Percentiles rank a stretch among this genome's conserved stretches.
phyloP scores from a whole-genome alignment of 2,888 invertebrate species.

The Acrobasis repandana region DNA sequence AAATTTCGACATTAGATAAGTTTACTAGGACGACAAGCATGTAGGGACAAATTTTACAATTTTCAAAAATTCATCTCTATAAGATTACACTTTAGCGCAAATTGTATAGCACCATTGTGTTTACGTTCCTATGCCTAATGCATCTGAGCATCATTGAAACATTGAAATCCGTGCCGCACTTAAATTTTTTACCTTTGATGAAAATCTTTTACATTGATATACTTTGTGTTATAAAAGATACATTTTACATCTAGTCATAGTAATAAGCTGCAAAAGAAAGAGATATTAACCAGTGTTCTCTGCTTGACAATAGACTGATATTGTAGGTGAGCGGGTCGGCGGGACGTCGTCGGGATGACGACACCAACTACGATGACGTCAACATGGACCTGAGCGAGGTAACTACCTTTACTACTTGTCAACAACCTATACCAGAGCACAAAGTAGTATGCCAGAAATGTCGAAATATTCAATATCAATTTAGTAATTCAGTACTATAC shows the following conservation, averaged over 20 bases:
- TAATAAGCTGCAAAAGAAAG: constrained; percentile 39
- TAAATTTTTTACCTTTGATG: too few species aligned
- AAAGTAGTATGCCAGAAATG: constrained; percentile 19
- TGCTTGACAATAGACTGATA: constrained; percentile 84
- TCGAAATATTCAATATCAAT: not conserved
- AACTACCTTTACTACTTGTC: constrained; percentile 47
- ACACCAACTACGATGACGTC: constrained; percentile 89
- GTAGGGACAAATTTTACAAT: too few species aligned
- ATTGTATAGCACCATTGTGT: too few species aligned
- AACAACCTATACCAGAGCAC: constrained; percentile 15
- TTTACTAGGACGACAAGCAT: too few species aligned
- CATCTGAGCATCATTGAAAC: too few species aligned
- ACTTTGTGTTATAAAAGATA: too few species aligned
- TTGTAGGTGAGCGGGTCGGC: constrained; percentile 70
- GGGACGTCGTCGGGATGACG: constrained; percentile 74
- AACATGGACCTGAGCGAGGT: constrained; percentile 92
- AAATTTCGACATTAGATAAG: too few species aligned
- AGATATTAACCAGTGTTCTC: constrained; percentile 81
- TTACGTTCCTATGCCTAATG: too few species aligned
- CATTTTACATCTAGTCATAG: constrained; percentile 3
- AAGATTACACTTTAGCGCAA: too few species aligned
- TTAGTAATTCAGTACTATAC: not conserved
- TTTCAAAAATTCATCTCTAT: too few species aligned
- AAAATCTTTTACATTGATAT: too few species aligned
- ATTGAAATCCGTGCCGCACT: too few species aligned